phyloP scores from a whole-genome alignment of 2,888 invertebrate genomes.

The Endotricha flammealis region DNA sequence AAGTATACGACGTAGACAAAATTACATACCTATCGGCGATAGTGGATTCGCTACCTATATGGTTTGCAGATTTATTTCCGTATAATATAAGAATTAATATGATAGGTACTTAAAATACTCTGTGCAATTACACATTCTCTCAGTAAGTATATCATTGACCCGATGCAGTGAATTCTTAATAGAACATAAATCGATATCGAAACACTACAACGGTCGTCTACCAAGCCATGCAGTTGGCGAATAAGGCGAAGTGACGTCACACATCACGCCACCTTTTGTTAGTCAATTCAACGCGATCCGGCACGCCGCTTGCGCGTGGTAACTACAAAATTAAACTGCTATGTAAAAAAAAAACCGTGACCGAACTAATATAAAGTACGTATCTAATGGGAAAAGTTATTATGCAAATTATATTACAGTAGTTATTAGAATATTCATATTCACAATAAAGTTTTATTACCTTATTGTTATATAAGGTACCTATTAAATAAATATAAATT shows the following conservation, averaged over 20 bases:
- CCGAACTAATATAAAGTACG: too few species aligned
- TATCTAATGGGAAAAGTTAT: too few species aligned
- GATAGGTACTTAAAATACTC: too few species aligned
- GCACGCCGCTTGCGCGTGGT: constrained; percentile 43
- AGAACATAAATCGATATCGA: constrained; percentile 4
- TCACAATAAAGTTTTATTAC: too few species aligned
- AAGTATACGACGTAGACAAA: neutral
- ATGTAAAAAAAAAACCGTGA: neutral
- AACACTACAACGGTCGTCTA: constrained; percentile 18
- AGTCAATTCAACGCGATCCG: constrained; percentile 61
- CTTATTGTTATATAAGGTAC: too few species aligned
- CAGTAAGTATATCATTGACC: neutral
- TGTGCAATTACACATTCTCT: too few species aligned
- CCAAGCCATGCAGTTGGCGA: constrained; percentile 52
- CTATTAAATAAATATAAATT: too few species aligned
- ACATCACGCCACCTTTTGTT: constrained; percentile 77
- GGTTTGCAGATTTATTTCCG: too few species aligned
- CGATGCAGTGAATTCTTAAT: constrained; percentile 1
- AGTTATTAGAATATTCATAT: too few species aligned
- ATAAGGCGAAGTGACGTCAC: constrained; percentile 74
- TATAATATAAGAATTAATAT: too few species aligned
- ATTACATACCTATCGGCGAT: neutral
- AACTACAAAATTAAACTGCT: constrained; percentile 8
- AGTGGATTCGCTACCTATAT: constrained; percentile 1
- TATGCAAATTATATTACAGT: too few species aligned